phyloP scores from a whole-genome alignment of 2,888 invertebrate species.

The Drosophila setosimentum region DNA sequence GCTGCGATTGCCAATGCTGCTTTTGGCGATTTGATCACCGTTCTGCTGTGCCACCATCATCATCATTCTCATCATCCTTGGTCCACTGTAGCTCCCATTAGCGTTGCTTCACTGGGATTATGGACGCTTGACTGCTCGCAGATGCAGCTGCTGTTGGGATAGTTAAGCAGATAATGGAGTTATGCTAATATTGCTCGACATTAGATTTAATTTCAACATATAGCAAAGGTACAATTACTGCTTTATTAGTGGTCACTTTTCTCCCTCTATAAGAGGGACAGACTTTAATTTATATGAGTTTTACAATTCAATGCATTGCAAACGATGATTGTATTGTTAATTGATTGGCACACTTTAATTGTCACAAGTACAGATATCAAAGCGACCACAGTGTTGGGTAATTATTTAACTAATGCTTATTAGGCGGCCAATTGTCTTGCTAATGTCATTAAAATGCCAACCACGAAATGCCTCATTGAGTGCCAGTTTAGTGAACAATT shows the following conservation, averaged over 20 bases:
- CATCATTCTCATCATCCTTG: slow-evolving; percentile 56
- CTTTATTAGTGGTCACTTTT: neutral
- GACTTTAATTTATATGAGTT: neutral
- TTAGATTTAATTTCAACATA: neutral
- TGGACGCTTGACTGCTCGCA: slow-evolving; percentile 6
- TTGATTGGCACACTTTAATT: neutral
- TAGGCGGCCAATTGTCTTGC: neutral
- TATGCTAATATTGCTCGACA: slow-evolving; percentile 19
- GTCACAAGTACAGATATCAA: neutral
- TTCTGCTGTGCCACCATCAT: slow-evolving; percentile 51
- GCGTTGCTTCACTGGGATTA: slow-evolving; percentile 49
- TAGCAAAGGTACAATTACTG: neutral
- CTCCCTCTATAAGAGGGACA: neutral
- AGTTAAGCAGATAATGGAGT: slow-evolving; percentile 16
- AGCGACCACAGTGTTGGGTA: neutral
- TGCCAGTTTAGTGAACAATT: slow-evolving; percentile 27
- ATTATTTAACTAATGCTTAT: neutral
- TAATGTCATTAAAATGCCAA: neutral
- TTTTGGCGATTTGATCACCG: slow-evolving; percentile 60
- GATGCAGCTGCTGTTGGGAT: slow-evolving; percentile 17
- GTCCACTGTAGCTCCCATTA: slow-evolving; percentile 42
- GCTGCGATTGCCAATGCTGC: slow-evolving; percentile 21
- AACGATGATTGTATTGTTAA: neutral
- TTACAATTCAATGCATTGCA: neutral
- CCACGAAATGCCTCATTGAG: neutral